Evolutionary conservation across 2,888 invertebrate genomes (phyloP), one percentile per base, ranked within the genome.

Genomic region (Drosophila barbarae): DNA sequence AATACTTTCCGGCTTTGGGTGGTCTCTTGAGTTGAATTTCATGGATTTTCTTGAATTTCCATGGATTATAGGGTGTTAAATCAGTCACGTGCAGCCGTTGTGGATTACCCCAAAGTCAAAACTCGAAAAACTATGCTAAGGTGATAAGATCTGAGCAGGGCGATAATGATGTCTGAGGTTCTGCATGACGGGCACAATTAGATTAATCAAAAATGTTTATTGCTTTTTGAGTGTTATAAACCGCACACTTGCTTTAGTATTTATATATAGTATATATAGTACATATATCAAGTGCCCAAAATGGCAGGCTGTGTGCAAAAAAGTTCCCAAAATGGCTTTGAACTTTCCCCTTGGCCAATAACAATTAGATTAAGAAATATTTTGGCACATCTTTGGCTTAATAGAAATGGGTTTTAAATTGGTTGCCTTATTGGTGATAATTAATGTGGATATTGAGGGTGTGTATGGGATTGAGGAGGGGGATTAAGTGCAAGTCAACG

Each of bases 271-370:
- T 18, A 7, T 18, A 28, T 28, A 21, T 32, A 46, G 56, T 32
- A 18, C 51, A 50, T 38, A 32, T 39, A 35, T 60, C 36, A 59
- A 44, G 30, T 52, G 42, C n/a, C 30, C 34, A 44, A 61, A 53
- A 63, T 65, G 61, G 65, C 52, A 44, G 41, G 28, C 63, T 18
- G 61, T 65, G 61, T 42, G 61, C 61, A 65, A 63, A 61, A 41
- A 18, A 5, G 8, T 21, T 0, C 41, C 28, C n/a, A 63, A 63
- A 41, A 32, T 65, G 61, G 54, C 53, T 52, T 6, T 63, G 66
- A 50, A 64, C 61, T 61, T 61, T 61, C 64, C 50, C 64, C 51
- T 26, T 35, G 58, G 10, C 8, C 59, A 60, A 44, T 35, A 44
- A 15, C 56, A 49, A 61, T 41, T 30, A 30, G 32, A 50, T 61